These are phyloP conservation scores for Rhorus exstirpatorius DNA, from an alignment of 2,888 invertebrate genomes.

Conservation along the genomic window DNA sequence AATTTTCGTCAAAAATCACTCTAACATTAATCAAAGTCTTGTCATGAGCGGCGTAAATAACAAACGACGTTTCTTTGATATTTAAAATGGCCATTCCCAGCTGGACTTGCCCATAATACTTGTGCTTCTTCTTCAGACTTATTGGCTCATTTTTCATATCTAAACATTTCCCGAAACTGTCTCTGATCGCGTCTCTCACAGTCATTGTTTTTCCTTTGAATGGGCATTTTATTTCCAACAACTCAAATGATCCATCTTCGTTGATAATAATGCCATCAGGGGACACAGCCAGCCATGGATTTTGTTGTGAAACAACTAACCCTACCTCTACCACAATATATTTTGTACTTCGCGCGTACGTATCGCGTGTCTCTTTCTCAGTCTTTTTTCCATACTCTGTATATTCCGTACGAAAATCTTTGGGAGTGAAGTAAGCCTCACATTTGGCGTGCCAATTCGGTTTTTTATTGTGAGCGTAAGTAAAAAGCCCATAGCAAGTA, in stretches of 20 bases:
- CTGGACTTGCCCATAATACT: conserved; percentile 67
- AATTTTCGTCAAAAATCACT: conserved; percentile 49
- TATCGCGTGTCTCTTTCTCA: conserved; percentile 66
- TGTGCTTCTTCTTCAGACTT: conserved; percentile 56
- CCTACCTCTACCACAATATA: conserved; percentile 70
- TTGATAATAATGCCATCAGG: no score
- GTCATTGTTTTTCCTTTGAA: conserved; percentile 67
- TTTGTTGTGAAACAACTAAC: conserved; percentile 67
- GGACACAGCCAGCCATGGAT: conserved; percentile 75
- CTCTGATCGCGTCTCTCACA: conserved; percentile 44
- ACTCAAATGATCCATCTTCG: conserved; percentile 67
- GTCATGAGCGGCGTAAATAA: conserved; percentile 59
- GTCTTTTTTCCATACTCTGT: conserved; percentile 69
- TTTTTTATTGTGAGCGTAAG: conserved; percentile 71
- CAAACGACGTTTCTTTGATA: conserved; percentile 52
- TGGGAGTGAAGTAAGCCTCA: conserved; percentile 49
- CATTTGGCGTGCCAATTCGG: conserved; percentile 71
- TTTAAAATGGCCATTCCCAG: conserved; percentile 65
- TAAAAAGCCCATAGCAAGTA: conserved; percentile 71
- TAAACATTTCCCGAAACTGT: conserved; percentile 60
- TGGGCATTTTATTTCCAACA: no score
- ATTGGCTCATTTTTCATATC: conserved; percentile 29
- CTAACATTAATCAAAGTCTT: conserved; percentile 42
- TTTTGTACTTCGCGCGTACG: no score
- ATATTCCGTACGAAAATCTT: conserved; percentile 65